phyloP scores from a whole-genome alignment of 2,113 vertebrate genomes.

The Paedocypris sp. region DNA sequence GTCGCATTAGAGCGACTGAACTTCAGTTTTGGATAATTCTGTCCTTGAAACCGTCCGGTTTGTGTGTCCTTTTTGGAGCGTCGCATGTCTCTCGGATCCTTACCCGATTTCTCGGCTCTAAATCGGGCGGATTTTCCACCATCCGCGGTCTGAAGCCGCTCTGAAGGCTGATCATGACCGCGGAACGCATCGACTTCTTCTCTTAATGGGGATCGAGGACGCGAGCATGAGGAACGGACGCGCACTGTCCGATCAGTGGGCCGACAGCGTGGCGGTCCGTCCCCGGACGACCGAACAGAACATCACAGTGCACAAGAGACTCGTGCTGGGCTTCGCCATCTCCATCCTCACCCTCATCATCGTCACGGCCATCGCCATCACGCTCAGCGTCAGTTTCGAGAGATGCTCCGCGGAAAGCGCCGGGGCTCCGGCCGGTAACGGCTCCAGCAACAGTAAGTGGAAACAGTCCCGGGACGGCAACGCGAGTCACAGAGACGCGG shows the following conservation, averaged over 20 bases:
- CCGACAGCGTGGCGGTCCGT: conserved; percentile 65
- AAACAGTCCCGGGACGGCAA: conserved; percentile 51
- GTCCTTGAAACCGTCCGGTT: background rate
- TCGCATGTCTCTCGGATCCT: background rate
- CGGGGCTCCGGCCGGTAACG: conserved; percentile 38
- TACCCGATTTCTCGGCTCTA: background rate
- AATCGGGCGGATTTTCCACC: no score
- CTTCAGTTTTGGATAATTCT: background rate
- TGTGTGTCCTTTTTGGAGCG: background rate
- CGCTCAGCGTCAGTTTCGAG: conserved; percentile 79
- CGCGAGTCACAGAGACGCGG: conserved; percentile 46
- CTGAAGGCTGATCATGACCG: background rate
- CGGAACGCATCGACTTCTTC: background rate
- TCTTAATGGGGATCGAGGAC: conserved; percentile 70
- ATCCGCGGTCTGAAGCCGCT: background rate
- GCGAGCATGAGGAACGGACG: conserved; percentile 73
- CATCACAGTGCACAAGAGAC: conserved; percentile 77
- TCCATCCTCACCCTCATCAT: conserved; percentile 82
- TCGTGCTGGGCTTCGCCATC: conserved; percentile 80
- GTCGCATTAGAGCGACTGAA: background rate
- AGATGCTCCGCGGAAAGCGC: conserved; percentile 62
- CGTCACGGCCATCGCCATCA: conserved; percentile 77
- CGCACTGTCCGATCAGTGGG: conserved; percentile 76
- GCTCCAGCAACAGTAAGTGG: conserved; percentile 23
- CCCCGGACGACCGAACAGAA: conserved; percentile 81